These are phyloP conservation scores for Ondatra zibethicus DNA, from an alignment of 2,113 vertebrate genomes.

Conservation along the genomic window DNA sequence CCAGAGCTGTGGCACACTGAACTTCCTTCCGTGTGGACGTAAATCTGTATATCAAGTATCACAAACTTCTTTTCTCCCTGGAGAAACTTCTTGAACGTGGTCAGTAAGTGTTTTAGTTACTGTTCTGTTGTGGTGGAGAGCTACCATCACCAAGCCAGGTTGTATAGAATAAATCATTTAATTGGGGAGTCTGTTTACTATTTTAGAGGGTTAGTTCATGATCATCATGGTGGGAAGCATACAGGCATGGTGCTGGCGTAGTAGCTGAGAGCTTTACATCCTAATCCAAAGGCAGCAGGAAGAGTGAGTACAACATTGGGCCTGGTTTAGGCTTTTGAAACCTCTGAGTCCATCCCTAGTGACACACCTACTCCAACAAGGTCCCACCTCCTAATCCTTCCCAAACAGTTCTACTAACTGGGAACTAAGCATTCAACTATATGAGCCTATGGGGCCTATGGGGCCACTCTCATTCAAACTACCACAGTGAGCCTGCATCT, in stretches of 20 bases:
- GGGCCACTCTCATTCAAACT: background rate
- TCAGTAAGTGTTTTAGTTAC: background rate
- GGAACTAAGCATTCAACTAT: background rate
- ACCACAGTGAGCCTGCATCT: background rate
- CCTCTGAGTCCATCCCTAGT: background rate
- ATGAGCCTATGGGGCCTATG: background rate
- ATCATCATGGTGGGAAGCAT: background rate
- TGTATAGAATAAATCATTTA: background rate
- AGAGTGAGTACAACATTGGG: background rate
- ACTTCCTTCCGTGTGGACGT: accelerated
- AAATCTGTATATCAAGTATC: background rate
- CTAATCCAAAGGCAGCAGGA: background rate
- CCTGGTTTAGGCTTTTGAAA: background rate
- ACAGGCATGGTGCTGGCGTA: background rate
- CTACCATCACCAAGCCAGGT: too few species aligned
- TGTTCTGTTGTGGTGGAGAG: background rate
- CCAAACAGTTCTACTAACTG: background rate
- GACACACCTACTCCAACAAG: background rate
- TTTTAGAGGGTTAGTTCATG: background rate
- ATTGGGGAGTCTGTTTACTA: too few species aligned
- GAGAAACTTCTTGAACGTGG: background rate
- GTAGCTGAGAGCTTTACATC: background rate
- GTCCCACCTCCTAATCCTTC: background rate
- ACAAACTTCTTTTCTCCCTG: background rate
- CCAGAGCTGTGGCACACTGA: background rate